A percentile compares a stretch with the other conserved stretches of the same genome.
Conservation (phyloP, 1,140 invertebrate genomes). For the Ditylenchus dipsaci region DNA sequence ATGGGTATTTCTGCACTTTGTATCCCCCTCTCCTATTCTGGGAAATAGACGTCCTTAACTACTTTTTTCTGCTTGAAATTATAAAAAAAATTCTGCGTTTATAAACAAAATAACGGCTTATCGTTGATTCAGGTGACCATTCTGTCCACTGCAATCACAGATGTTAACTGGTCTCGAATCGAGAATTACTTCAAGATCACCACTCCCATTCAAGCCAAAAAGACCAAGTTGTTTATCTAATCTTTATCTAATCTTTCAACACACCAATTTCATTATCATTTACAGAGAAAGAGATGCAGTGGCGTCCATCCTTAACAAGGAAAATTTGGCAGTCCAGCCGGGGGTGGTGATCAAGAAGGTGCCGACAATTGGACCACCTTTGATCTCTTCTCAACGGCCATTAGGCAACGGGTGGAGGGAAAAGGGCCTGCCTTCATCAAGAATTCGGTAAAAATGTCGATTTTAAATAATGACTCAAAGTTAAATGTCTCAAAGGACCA, state of each 20-base stretch:
- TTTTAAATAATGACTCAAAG: too few species aligned
- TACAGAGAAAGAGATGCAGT: not conserved
- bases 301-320: not conserved
- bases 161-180: constrained; percentile 9
- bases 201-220: not conserved
- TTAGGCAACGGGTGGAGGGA: not conserved
- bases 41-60: too few species aligned
- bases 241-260: not conserved
- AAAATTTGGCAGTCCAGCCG: not conserved
- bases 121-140: constrained; percentile 11
- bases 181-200: not conserved
- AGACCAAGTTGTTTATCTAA: not conserved
- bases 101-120: not conserved
- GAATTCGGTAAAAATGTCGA: not conserved
- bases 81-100: too few species aligned
- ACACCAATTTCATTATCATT: not conserved
- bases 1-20: too few species aligned
- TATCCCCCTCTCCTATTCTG: too few species aligned
- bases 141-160: constrained; percentile 7
- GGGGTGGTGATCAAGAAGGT: not conserved
- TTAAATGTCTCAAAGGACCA: too few species aligned
- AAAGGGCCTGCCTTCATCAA: not conserved
- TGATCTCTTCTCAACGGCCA: not conserved
- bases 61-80: too few species aligned
- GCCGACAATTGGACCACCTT: not conserved